Base-by-base conservation (phyloP, 2,888 invertebrate genomes). In the Melitaea athalia region DNA sequence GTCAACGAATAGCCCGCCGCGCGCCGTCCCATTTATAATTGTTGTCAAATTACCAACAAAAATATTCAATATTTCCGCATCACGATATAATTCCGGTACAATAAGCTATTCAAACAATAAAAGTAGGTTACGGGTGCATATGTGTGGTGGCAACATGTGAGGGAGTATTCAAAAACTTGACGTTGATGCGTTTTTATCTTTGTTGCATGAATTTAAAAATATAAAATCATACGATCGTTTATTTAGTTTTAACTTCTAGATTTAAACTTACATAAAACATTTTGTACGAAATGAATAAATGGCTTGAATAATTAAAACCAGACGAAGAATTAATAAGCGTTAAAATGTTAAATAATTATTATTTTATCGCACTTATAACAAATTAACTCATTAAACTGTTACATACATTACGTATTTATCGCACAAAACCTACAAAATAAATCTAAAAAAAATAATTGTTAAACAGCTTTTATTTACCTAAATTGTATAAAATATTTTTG, bases 21-120 rank as follows among this genome's bases (percentile, higher is more conserved):
- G 78, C 79, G 76, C 79, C 78, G 72, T 77, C 76, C 78, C 76
- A 78, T 77, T 79, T 81, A 83, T 81, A 81, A 85, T 85, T 81
- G 79, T 81, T 84, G 82, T 85, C 80, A 81, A 84, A 85, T 85
- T 82, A 78, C 73, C 77, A 74, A 77, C 73, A 75, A 81, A 79
- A 77, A 79, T 78, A 74, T 67, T 70, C 63, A 68, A 68, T 62
- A 68, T 67, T 76, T 73, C 71, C 71, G 69, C 49, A 61, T 65
- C 63, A 68, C 62, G 68, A 59, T 63, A 70, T 73, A 66, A 71
- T 74, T 66, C 69, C 59, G 66, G 55, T 62, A 74, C 70, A 73
- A 70, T 72, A 73, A 70, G 70, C 70, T 66, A 74, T 72, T 70
- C 72, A 69, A 73, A 75, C 72, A 71, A 71, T 70, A 71, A 74